phyloP scores from a whole-genome alignment of 2,113 vertebrate genomes.

The Heloderma charlesbogerti region DNA sequence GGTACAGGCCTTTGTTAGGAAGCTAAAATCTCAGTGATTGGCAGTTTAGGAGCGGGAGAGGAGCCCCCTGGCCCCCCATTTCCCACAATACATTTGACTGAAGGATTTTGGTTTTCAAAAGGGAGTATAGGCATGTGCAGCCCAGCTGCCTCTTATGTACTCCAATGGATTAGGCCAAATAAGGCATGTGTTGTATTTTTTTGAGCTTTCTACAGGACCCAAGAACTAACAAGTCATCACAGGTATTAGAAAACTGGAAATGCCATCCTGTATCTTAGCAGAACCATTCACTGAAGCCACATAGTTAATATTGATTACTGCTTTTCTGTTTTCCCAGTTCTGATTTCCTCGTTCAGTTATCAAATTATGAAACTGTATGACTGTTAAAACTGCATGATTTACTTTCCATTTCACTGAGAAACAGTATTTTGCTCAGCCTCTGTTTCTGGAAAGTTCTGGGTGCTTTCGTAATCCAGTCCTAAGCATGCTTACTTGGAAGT shows the following conservation, averaged over 20 bases:
- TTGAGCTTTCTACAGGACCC: neutral
- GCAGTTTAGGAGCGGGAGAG: neutral
- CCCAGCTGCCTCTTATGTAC: neutral
- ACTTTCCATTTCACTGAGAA: neutral
- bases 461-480: neutral
- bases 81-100: neutral
- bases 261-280: neutral
- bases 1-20: neutral
- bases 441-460: neutral
- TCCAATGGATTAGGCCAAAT: neutral
- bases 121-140: neutral
- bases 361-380: conserved; percentile 11
- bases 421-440: neutral
- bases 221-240: neutral
- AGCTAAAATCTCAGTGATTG: neutral
- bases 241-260: neutral
- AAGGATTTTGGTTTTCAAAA: neutral
- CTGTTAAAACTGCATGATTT: neutral
- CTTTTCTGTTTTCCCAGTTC: neutral
- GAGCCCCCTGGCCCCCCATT: neutral
- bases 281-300: neutral
- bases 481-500: no score
- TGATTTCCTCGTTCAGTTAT: neutral
- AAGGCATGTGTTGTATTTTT: neutral
- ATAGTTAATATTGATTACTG: neutral